phyloP scores from a whole-genome alignment of 2,888 invertebrate species.

The Tromatobia lineatoria region DNA sequence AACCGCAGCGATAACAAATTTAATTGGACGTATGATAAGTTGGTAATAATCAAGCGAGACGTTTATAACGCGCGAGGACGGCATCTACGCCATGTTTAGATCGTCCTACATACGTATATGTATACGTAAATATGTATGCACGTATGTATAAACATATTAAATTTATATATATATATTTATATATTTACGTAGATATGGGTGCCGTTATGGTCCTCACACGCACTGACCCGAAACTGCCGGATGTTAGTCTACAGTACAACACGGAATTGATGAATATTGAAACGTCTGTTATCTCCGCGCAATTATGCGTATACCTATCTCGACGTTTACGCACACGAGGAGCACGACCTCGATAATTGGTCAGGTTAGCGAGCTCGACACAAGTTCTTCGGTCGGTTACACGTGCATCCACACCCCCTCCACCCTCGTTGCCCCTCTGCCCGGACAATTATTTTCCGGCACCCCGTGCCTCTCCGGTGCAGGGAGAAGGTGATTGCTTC shows the following conservation, averaged over 20 bases:
- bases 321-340: constrained; percentile 22
- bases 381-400: constrained; percentile 41
- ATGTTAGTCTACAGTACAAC: constrained; percentile 11
- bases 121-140: neutral
- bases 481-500: constrained; percentile 62
- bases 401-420: constrained; percentile 29
- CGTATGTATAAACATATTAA: neutral
- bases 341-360: constrained; percentile 53
- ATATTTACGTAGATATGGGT: neutral
- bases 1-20: constrained; percentile 39
- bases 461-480: constrained; percentile 30
- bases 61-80: constrained; percentile 12
- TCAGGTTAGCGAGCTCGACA: constrained; percentile 50
- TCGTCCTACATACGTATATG: neutral
- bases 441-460: constrained; percentile 66
- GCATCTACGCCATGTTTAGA: neutral
- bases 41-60: constrained; percentile 35
- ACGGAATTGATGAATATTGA: constrained; percentile 59
- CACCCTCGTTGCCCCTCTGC: constrained; percentile 3
- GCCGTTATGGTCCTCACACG: neutral
- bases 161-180: neutral
- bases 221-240: constrained; percentile 14
- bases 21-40: constrained; percentile 50
- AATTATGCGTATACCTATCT: constrained; percentile 44
- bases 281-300: constrained; percentile 46